Percentiles rank a stretch among this genome's conserved stretches.
phyloP scores from a whole-genome alignment of 2,888 invertebrate species.

The Netelia inedita region DNA sequence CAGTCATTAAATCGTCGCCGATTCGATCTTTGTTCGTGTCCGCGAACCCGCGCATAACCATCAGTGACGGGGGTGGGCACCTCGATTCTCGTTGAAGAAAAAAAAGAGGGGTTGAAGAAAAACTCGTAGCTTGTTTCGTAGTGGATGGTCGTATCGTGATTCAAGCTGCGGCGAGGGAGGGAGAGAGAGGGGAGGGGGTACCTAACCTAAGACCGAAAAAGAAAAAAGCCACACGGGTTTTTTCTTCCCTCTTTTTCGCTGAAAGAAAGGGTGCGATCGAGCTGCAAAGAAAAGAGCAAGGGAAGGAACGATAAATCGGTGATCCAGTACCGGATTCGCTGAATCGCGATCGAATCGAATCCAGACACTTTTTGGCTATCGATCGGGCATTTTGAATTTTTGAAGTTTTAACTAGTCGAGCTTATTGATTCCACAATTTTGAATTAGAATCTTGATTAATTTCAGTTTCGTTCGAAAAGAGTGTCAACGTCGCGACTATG shows the following conservation, averaged over 20 bases:
- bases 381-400: too few relatives aligned
- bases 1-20: constrained; percentile 84
- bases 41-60: constrained; percentile 70
- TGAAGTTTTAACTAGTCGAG: too few relatives aligned
- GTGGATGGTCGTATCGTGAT: constrained; percentile 1
- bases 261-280: constrained; percentile 47
- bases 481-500: too few relatives aligned
- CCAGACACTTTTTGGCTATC: not conserved
- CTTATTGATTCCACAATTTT: too few relatives aligned
- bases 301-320: constrained; percentile 40
- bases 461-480: too few relatives aligned
- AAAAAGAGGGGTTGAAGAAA: constrained; percentile 36
- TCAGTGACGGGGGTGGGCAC: constrained; percentile 9
- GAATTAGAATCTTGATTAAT: too few relatives aligned
- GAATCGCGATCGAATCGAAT: not conserved
- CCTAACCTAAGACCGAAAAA: constrained; percentile 64
- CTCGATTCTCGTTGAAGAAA: not conserved
- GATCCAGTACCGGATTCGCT: not conserved
- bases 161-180: constrained; percentile 50
- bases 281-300: constrained; percentile 36
- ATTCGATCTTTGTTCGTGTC: constrained; percentile 81
- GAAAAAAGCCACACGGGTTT: constrained; percentile 39
- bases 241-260: constrained; percentile 49
- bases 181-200: constrained; percentile 37
- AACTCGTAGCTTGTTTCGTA: constrained; percentile 37